Evolutionary conservation across 2,888 invertebrate genomes (phyloP).

Genomic region (Plagodis dolabraria): DNA sequence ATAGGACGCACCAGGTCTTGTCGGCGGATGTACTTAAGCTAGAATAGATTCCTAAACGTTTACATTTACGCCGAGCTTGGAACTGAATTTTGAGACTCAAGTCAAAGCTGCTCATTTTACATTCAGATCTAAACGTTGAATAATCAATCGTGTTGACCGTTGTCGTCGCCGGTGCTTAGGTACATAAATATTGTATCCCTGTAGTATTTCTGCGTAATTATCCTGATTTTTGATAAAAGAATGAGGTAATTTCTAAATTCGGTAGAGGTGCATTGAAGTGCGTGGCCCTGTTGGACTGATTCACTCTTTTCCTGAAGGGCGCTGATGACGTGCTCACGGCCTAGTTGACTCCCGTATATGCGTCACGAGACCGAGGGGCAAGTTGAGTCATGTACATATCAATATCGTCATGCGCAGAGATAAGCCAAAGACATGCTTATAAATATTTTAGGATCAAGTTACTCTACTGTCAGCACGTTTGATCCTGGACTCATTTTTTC

Average conservation of each 20-base stretch:
- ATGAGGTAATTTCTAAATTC: slow-evolving; percentile 1
- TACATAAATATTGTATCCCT: neutral
- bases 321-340: slow-evolving; percentile 16
- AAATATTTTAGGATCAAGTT: too few species aligned
- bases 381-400: neutral
- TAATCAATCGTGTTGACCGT: neutral
- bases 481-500: too few species aligned
- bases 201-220: neutral
- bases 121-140: too few species aligned
- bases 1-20: too few species aligned
- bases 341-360: slow-evolving; percentile 13
- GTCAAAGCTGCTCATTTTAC: too few species aligned
- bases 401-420: too few species aligned
- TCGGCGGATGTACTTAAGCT: too few species aligned
- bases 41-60: too few species aligned
- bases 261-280: neutral
- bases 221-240: neutral
- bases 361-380: slow-evolving; percentile 10
- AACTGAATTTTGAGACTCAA: too few species aligned
- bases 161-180: neutral
- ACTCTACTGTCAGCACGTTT: too few species aligned
- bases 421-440: too few species aligned
- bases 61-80: too few species aligned
- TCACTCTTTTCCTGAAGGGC: slow-evolving; percentile 9
- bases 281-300: neutral